Evolutionary conservation across 1,140 invertebrate species (phyloP), one percentile per base, ranked within the genome.

Genomic region (Elymnias hypermnestra): DNA sequence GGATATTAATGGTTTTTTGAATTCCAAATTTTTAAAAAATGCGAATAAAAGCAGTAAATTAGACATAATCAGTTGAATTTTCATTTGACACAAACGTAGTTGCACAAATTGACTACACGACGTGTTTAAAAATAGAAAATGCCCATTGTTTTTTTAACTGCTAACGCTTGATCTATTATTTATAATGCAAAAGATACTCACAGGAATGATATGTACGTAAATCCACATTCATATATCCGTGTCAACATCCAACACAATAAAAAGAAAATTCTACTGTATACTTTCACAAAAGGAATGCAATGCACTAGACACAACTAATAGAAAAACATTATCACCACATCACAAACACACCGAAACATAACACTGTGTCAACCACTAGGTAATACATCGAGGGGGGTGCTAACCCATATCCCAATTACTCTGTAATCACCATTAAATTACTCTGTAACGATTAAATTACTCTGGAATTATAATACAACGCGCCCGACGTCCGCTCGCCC

Each of bases 341-440:
- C 48, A 55, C 57, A 40, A 62, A 62, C 58, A 62, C 52, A 50
- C 39, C 22, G 29, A 44, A 50, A 57, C 22, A 19, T 26, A 43
- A 29, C 48, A 55, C 52, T 53, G 19, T 38, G 13, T 19, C 23
- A 9, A 53, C 35, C 45, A 22, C 28, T 8, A 40, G 19, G 29
- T 17, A 36, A 4, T 14, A 19, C 36, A 21, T 45, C 42, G 49
- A 31, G 25, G 33, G 51, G 46, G 47, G 38, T 70, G 63, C 68
- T 85, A 85, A 82, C 78, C 78, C 81, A 83, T 85, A 82, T 84
- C 78, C 66, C 64, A 71, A 77, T 84, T 74, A 79, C 76, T 71
- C 68, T 75, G 72, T 79, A 85, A 85, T 82, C 60, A 76, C 79
- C 56, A n/a, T n/a, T n/a, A n/a, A n/a, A n/a, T n/a, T n/a, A n/a